Conservation (phyloP, 2,113 vertebrate genomes). For the Pelecanoides urinatrix region DNA sequence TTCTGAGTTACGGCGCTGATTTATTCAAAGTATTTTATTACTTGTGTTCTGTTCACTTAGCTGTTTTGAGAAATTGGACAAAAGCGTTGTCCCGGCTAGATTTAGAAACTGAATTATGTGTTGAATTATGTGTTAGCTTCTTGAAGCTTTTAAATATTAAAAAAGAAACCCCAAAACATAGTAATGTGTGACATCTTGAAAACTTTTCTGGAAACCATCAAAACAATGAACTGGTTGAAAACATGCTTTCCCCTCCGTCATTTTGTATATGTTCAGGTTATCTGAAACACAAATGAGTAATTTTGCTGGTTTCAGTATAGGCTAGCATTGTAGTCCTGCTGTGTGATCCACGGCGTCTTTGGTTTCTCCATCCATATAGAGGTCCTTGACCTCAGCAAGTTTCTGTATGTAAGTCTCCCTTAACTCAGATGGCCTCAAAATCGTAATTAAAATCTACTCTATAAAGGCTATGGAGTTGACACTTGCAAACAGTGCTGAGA, state of each 20-base stretch:
- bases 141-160: background rate
- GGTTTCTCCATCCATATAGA: background rate
- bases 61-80: fast-evolving
- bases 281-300: fast-evolving
- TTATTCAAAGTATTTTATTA: background rate
- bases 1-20: background rate
- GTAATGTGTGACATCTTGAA: fast-evolving
- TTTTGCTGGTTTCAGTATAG: fast-evolving
- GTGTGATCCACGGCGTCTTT: fast-evolving
- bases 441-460: background rate
- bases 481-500: background rate
- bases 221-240: background rate
- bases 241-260: fast-evolving
- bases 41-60: background rate
- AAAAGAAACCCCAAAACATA: fast-evolving
- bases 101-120: fast-evolving
- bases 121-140: too few relatives aligned
- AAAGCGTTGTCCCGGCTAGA: background rate
- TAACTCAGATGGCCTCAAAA: background rate
- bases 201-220: background rate
- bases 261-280: background rate
- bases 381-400: background rate
- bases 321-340: fast-evolving
- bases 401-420: fast-evolving
- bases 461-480: background rate